phyloP scores from a whole-genome alignment of 2,797 vertebrate genomes.

The Crocidura indochinensis region DNA sequence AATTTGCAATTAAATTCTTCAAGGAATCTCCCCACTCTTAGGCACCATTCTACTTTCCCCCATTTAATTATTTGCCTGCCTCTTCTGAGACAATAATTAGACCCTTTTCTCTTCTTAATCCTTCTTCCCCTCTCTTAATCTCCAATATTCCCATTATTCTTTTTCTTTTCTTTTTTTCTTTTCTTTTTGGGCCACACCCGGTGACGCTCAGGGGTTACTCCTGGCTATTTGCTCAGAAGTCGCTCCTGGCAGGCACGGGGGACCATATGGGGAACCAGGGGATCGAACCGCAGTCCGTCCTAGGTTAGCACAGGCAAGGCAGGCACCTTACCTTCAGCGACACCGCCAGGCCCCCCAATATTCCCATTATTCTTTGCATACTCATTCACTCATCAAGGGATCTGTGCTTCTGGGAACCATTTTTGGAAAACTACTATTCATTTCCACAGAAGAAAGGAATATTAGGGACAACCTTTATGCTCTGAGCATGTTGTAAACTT shows the following conservation, averaged over 20 bases:
- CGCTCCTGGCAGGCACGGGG: no score
- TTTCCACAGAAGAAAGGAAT: constrained; percentile 20
- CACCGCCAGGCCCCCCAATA: no score
- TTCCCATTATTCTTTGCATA: not conserved
- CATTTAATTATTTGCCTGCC: not conserved
- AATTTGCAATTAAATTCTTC: not conserved
- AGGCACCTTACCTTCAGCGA: no score
- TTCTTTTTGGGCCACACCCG: no score
- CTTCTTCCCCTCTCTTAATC: not conserved
- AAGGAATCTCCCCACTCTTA: not conserved
- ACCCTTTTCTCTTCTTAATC: not conserved
- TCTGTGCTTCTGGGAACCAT: not conserved
- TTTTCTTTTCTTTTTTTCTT: no score
- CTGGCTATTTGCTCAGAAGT: no score
- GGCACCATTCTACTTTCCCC: not conserved
- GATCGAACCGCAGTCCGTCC: no score
- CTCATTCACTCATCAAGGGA: not conserved
- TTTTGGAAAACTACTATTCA: not conserved
- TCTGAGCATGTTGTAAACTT: not conserved
- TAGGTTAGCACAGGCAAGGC: no score
- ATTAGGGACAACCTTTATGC: not conserved
- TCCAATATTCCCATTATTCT: not conserved
- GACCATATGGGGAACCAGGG: no score
- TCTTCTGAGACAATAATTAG: not conserved
- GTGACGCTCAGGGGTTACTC: no score